Evolutionary conservation across 2,113 vertebrate species (phyloP).

Genomic region (Campylomormyrus tamandua): DNA sequence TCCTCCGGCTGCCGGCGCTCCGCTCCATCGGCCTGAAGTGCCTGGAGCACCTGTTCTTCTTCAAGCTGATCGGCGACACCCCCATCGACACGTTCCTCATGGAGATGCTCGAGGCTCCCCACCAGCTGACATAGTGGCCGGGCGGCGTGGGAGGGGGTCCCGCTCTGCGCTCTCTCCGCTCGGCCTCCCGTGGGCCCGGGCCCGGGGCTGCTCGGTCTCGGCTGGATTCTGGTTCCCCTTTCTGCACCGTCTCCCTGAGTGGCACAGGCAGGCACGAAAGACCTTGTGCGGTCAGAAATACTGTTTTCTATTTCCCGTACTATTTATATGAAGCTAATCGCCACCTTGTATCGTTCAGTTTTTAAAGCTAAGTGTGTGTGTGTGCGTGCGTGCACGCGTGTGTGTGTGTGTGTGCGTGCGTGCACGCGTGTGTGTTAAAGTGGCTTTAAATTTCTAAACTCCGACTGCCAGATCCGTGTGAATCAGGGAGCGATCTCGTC

Average conservation of each 20-base stretch:
- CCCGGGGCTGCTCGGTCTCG: constrained; percentile 38
- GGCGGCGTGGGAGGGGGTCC: neutral
- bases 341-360: neutral
- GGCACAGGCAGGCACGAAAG: neutral
- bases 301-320: neutral
- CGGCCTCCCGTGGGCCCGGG: constrained; percentile 13
- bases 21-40: constrained; percentile 85
- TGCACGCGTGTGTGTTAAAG: neutral
- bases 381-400: neutral
- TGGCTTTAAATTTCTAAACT: constrained; percentile 8
- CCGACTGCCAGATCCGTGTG: neutral
- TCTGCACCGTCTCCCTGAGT: constrained; percentile 7
- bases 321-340: constrained; percentile 6
- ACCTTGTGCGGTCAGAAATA: neutral
- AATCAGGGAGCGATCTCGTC: neutral
- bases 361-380: constrained; percentile 5
- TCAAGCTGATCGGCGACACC: constrained; percentile 88
- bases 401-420: neutral
- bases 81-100: constrained; percentile 92
- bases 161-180: neutral
- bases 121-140: constrained; percentile 72
- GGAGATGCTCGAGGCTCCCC: constrained; percentile 90
- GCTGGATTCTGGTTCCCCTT: constrained; percentile 38
- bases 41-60: constrained; percentile 89
- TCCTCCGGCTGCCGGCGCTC: constrained; percentile 78